Base-by-base conservation (phyloP, 2,888 invertebrate genomes). In the Dynastes maya region DNA sequence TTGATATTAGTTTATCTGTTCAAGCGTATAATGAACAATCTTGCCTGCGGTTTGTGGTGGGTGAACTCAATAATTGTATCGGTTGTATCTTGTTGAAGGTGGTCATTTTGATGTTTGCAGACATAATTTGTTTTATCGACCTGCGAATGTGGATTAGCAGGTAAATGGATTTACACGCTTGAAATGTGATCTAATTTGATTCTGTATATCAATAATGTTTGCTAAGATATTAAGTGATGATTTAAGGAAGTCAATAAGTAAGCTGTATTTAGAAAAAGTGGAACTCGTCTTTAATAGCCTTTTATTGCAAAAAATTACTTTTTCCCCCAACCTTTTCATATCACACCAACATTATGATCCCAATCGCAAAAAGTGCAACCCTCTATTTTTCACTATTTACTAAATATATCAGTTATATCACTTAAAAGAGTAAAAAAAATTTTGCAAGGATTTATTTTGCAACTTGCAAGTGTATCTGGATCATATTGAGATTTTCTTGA, bases 211-310 rank as follows among this genome's bases (percentile, higher is more conserved):
- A 65, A 27, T 51, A 51, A 70, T 70, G 70, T 70, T 70, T 70
- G 70, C 70, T 51, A 70, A 70, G 70, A 70, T 70, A 70, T 27
- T 68, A 37, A 37, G 3, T 37, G 37, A 37, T 40, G 5, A 40
- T 1, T 5, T 40, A 40, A 40, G 40, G 40, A 40, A 9, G 8
- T 45, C 45, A 11, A 11, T 37, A 37, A 13, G n/a, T 67, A 45
- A 45, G 32, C 27, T 64, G 8, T 9, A 40, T 6, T 40, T 40
- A 6, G 0, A 45, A 45, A 45, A 8, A 45, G 45, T 32, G 2
- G 32, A 32, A 32, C 32, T 22, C 22, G 22, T 22, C 22, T 22
- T 22, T 22, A 22, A 22, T 22, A 22, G 22, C 22, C 22, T 22
- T 22, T 22, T 22, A 22, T 22, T 22, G 22, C 22, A 22, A 22